Base-by-base conservation (phyloP, 2,113 vertebrate species). In the Salvelinus alpinus region DNA sequence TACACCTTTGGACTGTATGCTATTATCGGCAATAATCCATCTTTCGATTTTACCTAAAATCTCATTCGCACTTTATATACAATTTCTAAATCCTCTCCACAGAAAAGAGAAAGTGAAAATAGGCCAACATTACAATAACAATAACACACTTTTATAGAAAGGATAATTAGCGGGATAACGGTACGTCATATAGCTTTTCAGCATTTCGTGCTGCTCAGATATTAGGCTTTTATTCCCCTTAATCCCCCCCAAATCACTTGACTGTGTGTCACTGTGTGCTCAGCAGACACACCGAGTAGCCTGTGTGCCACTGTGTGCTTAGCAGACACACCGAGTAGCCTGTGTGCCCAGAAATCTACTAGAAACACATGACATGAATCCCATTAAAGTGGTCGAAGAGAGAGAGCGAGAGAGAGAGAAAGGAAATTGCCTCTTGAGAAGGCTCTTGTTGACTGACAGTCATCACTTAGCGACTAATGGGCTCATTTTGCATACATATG, bases 201-300 rank as follows among this genome's bases (percentile, higher is more conserved):
- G 59, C 20, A 22, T 85, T 89, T 87, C 16, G 85, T 83, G 77
- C 77, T 13, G 66, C 20, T 80, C 84, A 86, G 81, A 85, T 81
- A 80, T 64, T 67, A 74, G 79, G 82, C 78, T 78, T 76, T 65
- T 68, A n/a, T 64, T 69, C 70, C 74, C n/a, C 34, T 70, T 22
- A 47, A 70, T 47, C 12, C 59, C 59, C 20, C 9, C 8, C 16
- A 22, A 9, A 62, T 22, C 59, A n/a, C 59, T 62, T 22, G 59
- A 62, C 20, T 60, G 57, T 18, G 57, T 60, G 57, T 14, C 57
- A 20, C 20, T 60, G 57, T 60, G 57, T 60, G 57, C 57, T 60
- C 20, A 20, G 57, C 57, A 12, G 51, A 54, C 51, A 54, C 16
- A 54, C 31, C 1, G 31, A 54, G 51, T 54, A 20, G 54, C 54